phyloP scores from a whole-genome alignment of 2,113 vertebrate species.

The Charina bottae region DNA sequence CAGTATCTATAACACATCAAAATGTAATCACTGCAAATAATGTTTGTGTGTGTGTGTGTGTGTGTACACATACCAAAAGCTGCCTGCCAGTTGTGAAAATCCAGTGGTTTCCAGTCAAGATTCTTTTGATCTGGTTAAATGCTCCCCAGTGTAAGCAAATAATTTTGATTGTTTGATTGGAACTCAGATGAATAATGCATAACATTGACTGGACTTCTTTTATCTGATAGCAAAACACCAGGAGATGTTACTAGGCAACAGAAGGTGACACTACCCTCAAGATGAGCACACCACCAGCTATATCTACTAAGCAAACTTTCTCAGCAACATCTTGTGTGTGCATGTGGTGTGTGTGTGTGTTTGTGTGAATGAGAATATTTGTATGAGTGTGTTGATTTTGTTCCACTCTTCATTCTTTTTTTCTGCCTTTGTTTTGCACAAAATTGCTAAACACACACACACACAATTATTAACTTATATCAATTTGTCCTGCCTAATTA shows the following conservation, averaged over 20 bases:
- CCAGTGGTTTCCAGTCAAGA: slow-evolving; percentile 63
- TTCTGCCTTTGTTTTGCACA: slow-evolving; percentile 16
- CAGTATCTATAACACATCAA: slow-evolving; percentile 60
- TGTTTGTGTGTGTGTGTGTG: too few species aligned
- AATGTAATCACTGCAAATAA: slow-evolving; percentile 73
- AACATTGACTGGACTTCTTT: slow-evolving; percentile 77
- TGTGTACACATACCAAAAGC: slow-evolving; percentile 14
- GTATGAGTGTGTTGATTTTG: slow-evolving; percentile 32
- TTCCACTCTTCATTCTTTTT: background rate
- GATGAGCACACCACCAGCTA: slow-evolving; percentile 69
- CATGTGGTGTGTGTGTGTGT: background rate
- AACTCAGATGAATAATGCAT: slow-evolving; percentile 80
- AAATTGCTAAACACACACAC: slow-evolving; percentile 30
- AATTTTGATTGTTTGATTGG: slow-evolving; percentile 80
- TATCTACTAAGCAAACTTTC: slow-evolving; percentile 72
- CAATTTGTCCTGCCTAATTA: slow-evolving; percentile 47
- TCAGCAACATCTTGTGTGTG: slow-evolving; percentile 16
- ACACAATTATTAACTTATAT: slow-evolving; percentile 42
- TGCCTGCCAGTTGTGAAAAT: slow-evolving; percentile 49
- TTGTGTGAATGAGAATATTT: slow-evolving; percentile 27
- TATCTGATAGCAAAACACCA: slow-evolving; percentile 79
- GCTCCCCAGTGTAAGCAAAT: slow-evolving; percentile 73
- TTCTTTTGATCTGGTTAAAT: slow-evolving; percentile 74
- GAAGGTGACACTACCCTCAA: slow-evolving; percentile 76
- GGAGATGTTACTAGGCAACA: slow-evolving; percentile 83